Conservation (phyloP, 2,888 invertebrate genomes). For the Spilarctia lutea region DNA sequence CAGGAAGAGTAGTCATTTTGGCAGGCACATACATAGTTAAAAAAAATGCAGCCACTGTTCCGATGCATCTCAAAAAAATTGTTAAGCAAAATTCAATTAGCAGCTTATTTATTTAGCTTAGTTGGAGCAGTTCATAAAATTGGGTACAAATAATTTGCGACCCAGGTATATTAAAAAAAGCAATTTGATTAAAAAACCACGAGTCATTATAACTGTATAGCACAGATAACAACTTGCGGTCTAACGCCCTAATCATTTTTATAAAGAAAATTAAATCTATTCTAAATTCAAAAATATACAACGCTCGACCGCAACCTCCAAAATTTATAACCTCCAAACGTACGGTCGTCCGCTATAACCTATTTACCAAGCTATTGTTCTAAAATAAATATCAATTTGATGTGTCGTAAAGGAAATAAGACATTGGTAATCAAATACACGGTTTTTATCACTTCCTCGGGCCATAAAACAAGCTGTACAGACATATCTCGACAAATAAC, state of each 20-base stretch:
- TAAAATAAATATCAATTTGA: conserved; percentile 31
- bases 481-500: conserved; percentile 55
- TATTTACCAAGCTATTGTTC: conserved; percentile 35
- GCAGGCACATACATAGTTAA: no score
- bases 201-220: not conserved
- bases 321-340: not conserved
- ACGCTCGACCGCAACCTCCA: conserved; percentile 5
- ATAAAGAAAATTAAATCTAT: conserved; percentile 4
- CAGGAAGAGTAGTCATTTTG: no score
- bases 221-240: not conserved
- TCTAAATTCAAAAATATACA: conserved; percentile 3
- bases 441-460: conserved; percentile 59
- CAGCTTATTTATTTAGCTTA: not conserved
- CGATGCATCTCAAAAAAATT: not conserved
- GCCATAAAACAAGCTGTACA: conserved; percentile 55
- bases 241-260: conserved; percentile 8
- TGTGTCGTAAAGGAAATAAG: conserved; percentile 50
- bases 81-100: no score
- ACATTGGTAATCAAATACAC: conserved; percentile 56
- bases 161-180: not conserved
- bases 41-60: no score
- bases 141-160: not conserved
- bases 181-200: not conserved
- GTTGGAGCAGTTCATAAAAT: not conserved
- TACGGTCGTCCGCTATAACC: not conserved